Percentiles rank a stretch among this genome's conserved stretches.
phyloP scores from a whole-genome alignment of 2,797 vertebrate species.

The Xerus rutilus region DNA sequence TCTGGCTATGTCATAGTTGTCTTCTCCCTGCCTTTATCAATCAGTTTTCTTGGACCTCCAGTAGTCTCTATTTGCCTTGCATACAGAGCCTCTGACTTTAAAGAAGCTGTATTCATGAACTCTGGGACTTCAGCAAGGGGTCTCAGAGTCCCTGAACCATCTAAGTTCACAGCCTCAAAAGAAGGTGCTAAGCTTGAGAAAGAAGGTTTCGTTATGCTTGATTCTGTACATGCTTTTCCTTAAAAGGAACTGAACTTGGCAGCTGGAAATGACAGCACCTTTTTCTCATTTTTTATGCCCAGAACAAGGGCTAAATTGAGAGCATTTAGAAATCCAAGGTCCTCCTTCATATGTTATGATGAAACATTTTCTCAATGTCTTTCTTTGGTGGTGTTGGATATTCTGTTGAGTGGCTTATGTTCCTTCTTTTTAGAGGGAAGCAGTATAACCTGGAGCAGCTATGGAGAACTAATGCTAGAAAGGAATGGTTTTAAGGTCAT shows the following conservation, averaged over 20 bases:
- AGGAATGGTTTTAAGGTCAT: conserved; percentile 93
- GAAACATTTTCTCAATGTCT: conserved; percentile 97
- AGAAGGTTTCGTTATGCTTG: conserved; percentile 88
- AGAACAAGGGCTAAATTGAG: conserved; percentile 95
- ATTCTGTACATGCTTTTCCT: conserved; percentile 88
- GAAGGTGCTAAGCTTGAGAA: conserved; percentile 90
- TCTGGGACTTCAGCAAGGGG: conserved; percentile 92
- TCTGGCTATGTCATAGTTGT: conserved; percentile 94
- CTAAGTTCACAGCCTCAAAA: conserved; percentile 90
- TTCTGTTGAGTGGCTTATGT: conserved; percentile 95
- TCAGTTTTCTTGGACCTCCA: conserved; percentile 86
- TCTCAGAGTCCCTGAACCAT: conserved; percentile 92
- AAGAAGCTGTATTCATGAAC: conserved; percentile 86
- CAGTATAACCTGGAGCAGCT: conserved; percentile 80
- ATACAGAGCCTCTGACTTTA: conserved; percentile 53
- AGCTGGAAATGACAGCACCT: conserved; percentile 92
- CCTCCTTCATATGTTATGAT: conserved; percentile 95
- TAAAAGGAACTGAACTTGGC: conserved; percentile 94
- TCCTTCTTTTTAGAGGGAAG: conserved; percentile 93
- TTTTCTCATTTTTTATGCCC: conserved; percentile 96
- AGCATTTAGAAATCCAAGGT: conserved; percentile 94
- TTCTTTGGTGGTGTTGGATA: conserved; percentile 94
- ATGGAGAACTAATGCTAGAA: conserved; percentile 90
- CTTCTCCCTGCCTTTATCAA: conserved; percentile 93
- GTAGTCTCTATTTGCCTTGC: conserved; percentile 86